A percentile compares a stretch with the other conserved stretches of the same genome.
These are phyloP conservation scores for Sminthurinus aureus DNA, from an alignment of 2,888 invertebrate genomes.

Conservation along the genomic window DNA sequence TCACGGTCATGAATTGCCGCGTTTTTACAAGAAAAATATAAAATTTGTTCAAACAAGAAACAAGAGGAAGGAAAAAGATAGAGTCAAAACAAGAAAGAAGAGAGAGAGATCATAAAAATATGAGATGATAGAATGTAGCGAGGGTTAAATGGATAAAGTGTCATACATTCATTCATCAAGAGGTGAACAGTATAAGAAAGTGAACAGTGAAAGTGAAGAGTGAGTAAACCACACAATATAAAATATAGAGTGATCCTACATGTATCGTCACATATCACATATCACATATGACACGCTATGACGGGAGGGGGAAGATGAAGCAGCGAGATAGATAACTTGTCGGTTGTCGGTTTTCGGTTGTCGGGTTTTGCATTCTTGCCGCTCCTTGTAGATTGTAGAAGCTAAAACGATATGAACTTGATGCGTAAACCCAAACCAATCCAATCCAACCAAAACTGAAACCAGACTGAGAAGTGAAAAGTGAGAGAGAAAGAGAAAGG, in stretches of 20 bases:
- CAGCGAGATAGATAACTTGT: slow-evolving; percentile 23
- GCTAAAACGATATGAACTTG: no score
- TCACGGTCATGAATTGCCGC: no score
- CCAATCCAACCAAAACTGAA: background rate
- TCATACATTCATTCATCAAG: slow-evolving; percentile 32
- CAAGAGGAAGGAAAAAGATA: background rate
- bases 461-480: background rate
- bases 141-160: slow-evolving; percentile 32
- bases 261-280: no score
- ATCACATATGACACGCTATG: background rate
- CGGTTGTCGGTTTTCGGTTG: background rate
- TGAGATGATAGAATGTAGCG: slow-evolving; percentile 2
- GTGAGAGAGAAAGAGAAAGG: background rate
- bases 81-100: background rate
- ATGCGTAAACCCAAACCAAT: background rate
- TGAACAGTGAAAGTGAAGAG: background rate
- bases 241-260: no score
- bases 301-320: background rate
- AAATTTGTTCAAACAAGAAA: background rate
- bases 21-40: background rate
- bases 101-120: background rate
- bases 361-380: no score
- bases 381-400: no score
- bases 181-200: slow-evolving; percentile 9
- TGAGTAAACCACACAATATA: no score